Base-by-base conservation (phyloP, 2,113 vertebrate genomes). In the Morone chrysops region DNA sequence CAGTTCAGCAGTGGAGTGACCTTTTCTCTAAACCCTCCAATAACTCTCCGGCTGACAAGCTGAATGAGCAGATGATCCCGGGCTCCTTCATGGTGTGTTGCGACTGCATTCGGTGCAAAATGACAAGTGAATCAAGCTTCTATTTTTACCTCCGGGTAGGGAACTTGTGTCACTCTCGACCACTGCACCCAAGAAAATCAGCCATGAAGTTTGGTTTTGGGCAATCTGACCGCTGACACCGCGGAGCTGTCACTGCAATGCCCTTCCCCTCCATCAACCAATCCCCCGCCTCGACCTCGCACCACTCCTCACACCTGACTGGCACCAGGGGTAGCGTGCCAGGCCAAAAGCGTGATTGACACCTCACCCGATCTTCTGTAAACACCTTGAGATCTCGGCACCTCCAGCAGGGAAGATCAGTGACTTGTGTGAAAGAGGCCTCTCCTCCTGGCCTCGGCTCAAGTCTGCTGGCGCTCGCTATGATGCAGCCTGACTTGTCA, bases 151-250 rank as follows among this genome's bases (percentile, higher is more conserved):
- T 81, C 85, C 4, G 74, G 89, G 80, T 0, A 48, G 45, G 41
- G 63, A 65, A 87, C 77, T 87, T 76, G 84, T 93, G 93, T 94
- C 93, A 92, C 77, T 92, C 87, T 79, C 62, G 5, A 76, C 81
- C 83, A 75, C 74, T 43, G 75, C 80, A 57, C 70, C 89, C 86
- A 86, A 91, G 92, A 91, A 90, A 89, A 92, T 90, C 84, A 54
- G 72, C 82, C 76, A 69, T 90, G 92, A 94, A 93, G 91, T 93
- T 92, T 94, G 93, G 89, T 94, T 95, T 92, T 89, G 90, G 91
- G 87, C 93, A 84, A 94, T 93, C 91, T 91, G 92, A 94, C 90
- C 93, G 90, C 85, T 94, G 95, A 95, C 94, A 94, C 93, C 90
- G 84, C 80, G 8, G 89, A 95, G 93, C 90, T 94, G 95, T 95